Base-by-base conservation (phyloP, 1,140 invertebrate species). In the Drosophila neocordata region DNA sequence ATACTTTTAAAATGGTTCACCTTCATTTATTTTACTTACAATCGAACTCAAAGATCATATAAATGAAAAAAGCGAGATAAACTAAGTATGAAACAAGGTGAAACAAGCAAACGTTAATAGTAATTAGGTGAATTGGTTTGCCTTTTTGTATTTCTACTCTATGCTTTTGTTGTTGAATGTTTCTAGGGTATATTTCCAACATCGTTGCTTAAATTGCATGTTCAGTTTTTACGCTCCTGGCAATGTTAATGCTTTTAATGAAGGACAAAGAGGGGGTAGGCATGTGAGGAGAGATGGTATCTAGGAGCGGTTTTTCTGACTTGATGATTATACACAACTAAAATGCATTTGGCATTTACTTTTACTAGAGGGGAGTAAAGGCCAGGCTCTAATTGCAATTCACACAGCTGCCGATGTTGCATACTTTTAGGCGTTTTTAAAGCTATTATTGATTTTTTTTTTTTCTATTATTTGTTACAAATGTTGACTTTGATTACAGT, bases 161-260 rank as follows among this genome's bases (percentile, higher is more conserved):
- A 48, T 20, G 41, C 15, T 48, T 8, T 18, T 48, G 0, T 11
- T 48, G 18, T 20, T 1, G 11, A 4, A 31, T 38, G 37, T 41
- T 65, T 52, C 35, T 44, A 37, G 69, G 70, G 24, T 31, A 57
- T 48, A 35, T 48, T 48, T 1, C 11, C 58, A 62, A 41, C 71
- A 62, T 51, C 63, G 24, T 59, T 38, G 72, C 62, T 77, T 85
- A 80, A 81, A 81, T 84, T 84, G 80, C 80, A 84, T 80, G 73
- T 84, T 85, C 78, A 81, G 69, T 75, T 65, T 62, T 56, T 52
- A 65, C 76, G 71, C 63, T 73, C 69, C 65, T 55, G 73, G 77
- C 77, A 60, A 68, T 77, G 71, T 77, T 81, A 84, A 87, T 87
- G 82, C 82, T 77, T 81, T 84, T 74, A 81, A 87, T 68, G 69